Evolutionary conservation across 2,797 vertebrate genomes (phyloP).

Genomic region (Bradypus variegatus): DNA sequence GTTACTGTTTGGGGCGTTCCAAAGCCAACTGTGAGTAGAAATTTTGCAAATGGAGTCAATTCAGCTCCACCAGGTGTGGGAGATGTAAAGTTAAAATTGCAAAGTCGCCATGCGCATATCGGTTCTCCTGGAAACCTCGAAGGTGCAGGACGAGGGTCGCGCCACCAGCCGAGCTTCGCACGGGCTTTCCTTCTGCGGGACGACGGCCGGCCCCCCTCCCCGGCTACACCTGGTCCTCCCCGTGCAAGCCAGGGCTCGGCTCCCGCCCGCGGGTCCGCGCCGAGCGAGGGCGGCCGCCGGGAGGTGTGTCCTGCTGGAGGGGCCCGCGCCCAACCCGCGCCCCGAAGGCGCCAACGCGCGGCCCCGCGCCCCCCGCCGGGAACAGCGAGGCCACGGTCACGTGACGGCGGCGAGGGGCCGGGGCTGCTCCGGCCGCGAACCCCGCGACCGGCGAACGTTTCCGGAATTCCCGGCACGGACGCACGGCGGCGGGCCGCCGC

Average conservation of each 20-base stretch:
- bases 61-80: background rate
- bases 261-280: background rate
- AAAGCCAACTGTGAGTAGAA: background rate
- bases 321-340: background rate
- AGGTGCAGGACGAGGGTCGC: background rate
- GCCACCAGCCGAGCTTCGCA: background rate
- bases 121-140: background rate
- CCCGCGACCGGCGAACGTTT: background rate
- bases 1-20: background rate
- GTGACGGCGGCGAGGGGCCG: background rate
- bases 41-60: background rate
- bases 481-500: background rate
- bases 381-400: background rate
- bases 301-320: too few species aligned
- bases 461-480: background rate
- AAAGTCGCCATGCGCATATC: background rate
- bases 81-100: background rate
- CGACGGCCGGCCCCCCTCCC: too few species aligned
- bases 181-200: background rate
- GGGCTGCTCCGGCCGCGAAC: constrained; percentile 18
- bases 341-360: background rate
- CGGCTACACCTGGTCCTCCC: too few species aligned
- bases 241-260: too few species aligned
- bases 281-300: accelerated
- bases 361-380: constrained; percentile 5